Conservation (phyloP, 2,797 vertebrate genomes). For the Telmatherina bonti region DNA sequence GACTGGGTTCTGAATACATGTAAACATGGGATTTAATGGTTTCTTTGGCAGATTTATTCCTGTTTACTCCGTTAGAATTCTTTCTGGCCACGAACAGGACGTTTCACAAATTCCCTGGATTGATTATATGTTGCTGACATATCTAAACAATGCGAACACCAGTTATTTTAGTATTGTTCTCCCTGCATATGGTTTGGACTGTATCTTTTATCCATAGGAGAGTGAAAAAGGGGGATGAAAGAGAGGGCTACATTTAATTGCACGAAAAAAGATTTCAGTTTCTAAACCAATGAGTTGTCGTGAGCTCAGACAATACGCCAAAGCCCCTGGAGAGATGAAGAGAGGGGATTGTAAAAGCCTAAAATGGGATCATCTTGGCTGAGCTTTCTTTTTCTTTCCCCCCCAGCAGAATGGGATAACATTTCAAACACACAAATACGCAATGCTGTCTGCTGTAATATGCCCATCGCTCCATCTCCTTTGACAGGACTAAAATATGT, state of each 20-base stretch:
- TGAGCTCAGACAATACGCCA: constrained; percentile 88
- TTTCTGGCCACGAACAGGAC: background rate
- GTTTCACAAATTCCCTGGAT: background rate
- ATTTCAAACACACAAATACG: constrained; percentile 70
- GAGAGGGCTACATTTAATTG: constrained; percentile 90
- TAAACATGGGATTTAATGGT: constrained; percentile 1
- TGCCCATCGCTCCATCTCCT: constrained; percentile 53
- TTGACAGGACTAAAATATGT: constrained; percentile 51
- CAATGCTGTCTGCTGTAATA: constrained; percentile 60
- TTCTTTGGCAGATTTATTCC: background rate
- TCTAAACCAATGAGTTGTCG: constrained; percentile 91
- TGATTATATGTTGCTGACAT: constrained; percentile 6
- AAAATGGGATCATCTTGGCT: constrained; percentile 76
- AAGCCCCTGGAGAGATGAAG: constrained; percentile 86
- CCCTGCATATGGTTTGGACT: background rate
- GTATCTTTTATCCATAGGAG: constrained; percentile 27
- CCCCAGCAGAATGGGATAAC: constrained; percentile 67
- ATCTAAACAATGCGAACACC: background rate
- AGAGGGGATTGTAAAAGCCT: constrained; percentile 70
- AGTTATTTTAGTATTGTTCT: constrained; percentile 12
- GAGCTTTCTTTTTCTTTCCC: constrained; percentile 26
- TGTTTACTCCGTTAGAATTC: background rate
- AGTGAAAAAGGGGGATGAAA: constrained; percentile 80
- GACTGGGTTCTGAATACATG: constrained; percentile 27
- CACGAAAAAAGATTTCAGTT: constrained; percentile 89